Evolutionary conservation across 1,140 invertebrate genomes (phyloP).

Genomic region (Scaptomyza hsui): DNA sequence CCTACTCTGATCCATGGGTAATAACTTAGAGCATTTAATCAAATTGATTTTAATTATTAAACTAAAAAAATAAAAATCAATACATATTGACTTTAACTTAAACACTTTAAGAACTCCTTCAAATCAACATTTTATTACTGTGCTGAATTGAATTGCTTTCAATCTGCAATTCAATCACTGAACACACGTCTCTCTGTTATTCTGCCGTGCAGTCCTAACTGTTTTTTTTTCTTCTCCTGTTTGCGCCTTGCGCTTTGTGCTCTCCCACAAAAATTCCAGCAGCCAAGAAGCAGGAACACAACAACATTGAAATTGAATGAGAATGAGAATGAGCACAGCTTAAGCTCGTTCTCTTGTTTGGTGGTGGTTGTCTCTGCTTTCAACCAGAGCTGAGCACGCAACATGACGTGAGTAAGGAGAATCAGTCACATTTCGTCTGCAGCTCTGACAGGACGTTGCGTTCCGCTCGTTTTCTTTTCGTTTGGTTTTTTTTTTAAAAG

Average conservation of each 20-base stretch:
- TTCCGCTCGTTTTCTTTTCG: neutral
- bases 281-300: neutral
- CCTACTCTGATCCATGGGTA: slow-evolving; percentile 45
- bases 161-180: neutral
- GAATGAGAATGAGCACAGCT: neutral
- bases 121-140: neutral
- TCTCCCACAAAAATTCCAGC: slow-evolving; percentile 14
- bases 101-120: too few species aligned
- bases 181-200: neutral
- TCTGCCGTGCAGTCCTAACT: neutral
- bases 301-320: neutral
- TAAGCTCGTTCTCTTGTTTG: neutral
- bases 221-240: too few species aligned
- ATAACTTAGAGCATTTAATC: slow-evolving; percentile 62
- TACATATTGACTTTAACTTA: too few species aligned
- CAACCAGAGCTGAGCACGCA: slow-evolving; percentile 45
- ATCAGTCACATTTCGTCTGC: slow-evolving; percentile 68
- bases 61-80: too few species aligned
- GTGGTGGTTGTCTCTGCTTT: slow-evolving; percentile 5
- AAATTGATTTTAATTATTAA: too few species aligned
- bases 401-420: slow-evolving; percentile 49
- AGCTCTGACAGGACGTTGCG: slow-evolving; percentile 45
- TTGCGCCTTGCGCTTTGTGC: neutral
- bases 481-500: slow-evolving; percentile 5
- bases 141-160: slow-evolving; percentile 6